A percentile compares a stretch with the other conserved stretches of the same genome.
Evolutionary conservation across 2,888 invertebrate genomes (phyloP).

Genomic region (Sarcophaga rosellei): DNA sequence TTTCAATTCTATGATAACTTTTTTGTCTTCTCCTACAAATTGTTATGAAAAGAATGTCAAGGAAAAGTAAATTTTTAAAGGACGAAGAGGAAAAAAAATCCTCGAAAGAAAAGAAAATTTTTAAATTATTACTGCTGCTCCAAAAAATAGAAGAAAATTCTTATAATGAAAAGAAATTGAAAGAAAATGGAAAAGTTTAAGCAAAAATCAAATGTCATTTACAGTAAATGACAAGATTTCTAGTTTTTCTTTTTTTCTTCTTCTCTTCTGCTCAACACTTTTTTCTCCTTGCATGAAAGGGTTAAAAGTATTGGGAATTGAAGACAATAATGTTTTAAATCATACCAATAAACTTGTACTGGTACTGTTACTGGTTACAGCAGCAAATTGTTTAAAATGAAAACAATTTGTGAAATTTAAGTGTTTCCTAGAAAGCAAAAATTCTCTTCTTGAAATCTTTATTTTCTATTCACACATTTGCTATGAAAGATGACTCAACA

Average conservation of each 20-base stretch:
- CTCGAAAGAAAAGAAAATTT: neutral
- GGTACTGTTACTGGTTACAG: neutral
- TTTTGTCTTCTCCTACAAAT: slow-evolving; percentile 53
- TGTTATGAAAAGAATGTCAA: slow-evolving; percentile 56
- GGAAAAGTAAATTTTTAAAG: slow-evolving; percentile 25
- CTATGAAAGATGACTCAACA: no score
- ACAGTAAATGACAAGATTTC: neutral
- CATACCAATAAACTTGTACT: neutral
- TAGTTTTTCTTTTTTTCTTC: neutral
- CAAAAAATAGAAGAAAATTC: neutral
- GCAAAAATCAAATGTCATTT: slow-evolving; percentile 26
- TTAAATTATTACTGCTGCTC: neutral
- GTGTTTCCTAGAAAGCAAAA: neutral
- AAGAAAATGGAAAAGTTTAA: slow-evolving; percentile 5
- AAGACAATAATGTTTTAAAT: neutral
- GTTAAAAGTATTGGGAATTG: slow-evolving; percentile 8
- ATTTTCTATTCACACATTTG: neutral
- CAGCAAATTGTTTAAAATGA: neutral
- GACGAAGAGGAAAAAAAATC: neutral
- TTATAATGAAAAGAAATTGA: neutral
- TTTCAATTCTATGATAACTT: slow-evolving; percentile 40
- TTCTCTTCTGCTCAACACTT: neutral
- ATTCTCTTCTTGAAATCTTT: neutral
- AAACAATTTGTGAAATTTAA: neutral
- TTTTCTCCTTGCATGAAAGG: neutral